Base-by-base conservation (phyloP, 2,888 invertebrate genomes). In the Caradrina clavipalpis region DNA sequence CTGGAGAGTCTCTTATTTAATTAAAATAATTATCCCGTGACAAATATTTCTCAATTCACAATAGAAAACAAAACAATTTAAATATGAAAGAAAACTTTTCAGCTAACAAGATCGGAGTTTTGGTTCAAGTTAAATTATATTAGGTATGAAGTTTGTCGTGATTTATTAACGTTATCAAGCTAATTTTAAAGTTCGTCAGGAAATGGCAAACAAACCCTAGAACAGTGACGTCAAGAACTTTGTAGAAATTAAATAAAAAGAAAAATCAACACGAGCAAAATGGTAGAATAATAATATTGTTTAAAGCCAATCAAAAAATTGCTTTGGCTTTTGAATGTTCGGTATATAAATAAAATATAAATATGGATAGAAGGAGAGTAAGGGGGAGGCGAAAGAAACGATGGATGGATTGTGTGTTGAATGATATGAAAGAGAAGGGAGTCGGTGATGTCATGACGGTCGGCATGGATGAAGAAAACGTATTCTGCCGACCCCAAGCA, bases 11-110 rank as follows among this genome's bases (percentile, higher is more conserved):
- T 35, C 35, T 35, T 11, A 39, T 3, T 39, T 39, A 11, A 39
- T 11, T 39, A 39, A 10, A 35, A 39, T 39, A 2, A 13, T 11
- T 39, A 11, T 11, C 13, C 2, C 0, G 13, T 39, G 13, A 13
- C 39, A 13, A 13, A 39, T 13, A 39, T 39, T 39, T 39, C 39
- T 39, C 3, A 11, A 39, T 39, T 39, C 39, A 45, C 22, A 60
- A 64, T 47, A 50, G 49, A 65, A 58, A 54, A 66, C 61, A 71
- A 75, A 49, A 57, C 21, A 53, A 77, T 77, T 66, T 77, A 22
- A 77, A 66, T 78, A 72, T 51, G 72, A 76, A 77, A 31, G 73
- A 54, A 50, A 78, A 76, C 31, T 72, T 53, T 60, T 61, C 26
- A 50, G 11, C 15, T 15, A 55, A 58, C 61, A 47, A 76, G 54